Percentiles rank a stretch among this genome's conserved stretches.
Conservation (phyloP, 2,113 vertebrate species). For the Tetraodon nigroviridis region DNA sequence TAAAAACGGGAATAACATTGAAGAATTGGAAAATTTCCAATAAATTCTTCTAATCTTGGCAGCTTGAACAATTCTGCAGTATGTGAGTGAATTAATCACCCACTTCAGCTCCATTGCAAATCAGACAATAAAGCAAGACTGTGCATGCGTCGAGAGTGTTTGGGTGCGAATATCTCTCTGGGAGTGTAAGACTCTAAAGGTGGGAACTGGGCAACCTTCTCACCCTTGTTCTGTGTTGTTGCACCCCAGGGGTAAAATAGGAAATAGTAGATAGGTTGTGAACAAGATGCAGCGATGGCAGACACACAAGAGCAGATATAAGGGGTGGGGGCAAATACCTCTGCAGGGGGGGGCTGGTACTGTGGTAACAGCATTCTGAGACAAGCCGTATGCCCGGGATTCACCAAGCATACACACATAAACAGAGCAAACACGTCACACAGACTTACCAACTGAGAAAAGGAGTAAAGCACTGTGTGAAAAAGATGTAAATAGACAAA, state of each 20-base stretch:
- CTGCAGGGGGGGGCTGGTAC: slow-evolving; percentile 35
- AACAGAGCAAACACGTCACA: slow-evolving; percentile 32
- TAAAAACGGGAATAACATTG: slow-evolving; percentile 42
- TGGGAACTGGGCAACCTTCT: slow-evolving; percentile 77
- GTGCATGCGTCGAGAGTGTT: slow-evolving; percentile 48
- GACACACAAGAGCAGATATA: slow-evolving; percentile 54
- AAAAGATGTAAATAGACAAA: slow-evolving; percentile 49
- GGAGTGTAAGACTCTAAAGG: slow-evolving; percentile 57
- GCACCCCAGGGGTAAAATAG: slow-evolving; percentile 46
- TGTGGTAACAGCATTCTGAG: slow-evolving; percentile 54
- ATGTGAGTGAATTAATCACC: slow-evolving; percentile 65
- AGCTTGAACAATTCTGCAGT: slow-evolving; percentile 53
- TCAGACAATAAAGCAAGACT: slow-evolving; percentile 40
- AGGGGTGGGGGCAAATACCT: slow-evolving; percentile 46
- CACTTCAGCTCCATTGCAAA: slow-evolving; percentile 56
- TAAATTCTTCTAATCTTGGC: slow-evolving; percentile 39
- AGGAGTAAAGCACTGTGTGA: slow-evolving; percentile 15
- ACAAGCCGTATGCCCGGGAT: slow-evolving; percentile 51
- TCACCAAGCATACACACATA: slow-evolving; percentile 46
- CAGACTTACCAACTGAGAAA: slow-evolving; percentile 36
- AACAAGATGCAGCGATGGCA: slow-evolving; percentile 47
- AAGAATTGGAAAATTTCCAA: slow-evolving; percentile 33
- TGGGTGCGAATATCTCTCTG: slow-evolving; percentile 45
- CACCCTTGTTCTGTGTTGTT: slow-evolving; percentile 65
- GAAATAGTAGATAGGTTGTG: slow-evolving; percentile 48